Evolutionary conservation across 2,113 vertebrate species (phyloP), one percentile per base, ranked within the genome.

Genomic region (Dicentrarchus labrax): DNA sequence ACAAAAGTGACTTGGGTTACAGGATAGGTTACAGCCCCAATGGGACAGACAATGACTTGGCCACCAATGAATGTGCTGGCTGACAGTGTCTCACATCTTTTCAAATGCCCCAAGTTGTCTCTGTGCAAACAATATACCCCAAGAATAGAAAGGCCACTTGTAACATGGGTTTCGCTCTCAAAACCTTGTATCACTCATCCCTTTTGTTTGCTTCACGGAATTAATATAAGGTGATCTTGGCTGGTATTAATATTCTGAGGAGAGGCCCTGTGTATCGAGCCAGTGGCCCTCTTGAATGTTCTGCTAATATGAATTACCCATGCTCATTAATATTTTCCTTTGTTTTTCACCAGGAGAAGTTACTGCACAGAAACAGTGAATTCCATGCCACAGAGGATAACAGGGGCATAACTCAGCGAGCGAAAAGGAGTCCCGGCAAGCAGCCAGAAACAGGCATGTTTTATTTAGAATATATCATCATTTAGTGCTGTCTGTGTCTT

Each of bases 1-100:
- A 95, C 95, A 94, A 90, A 93, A 90, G 84, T 83, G 85, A 87
- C 82, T 94, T 89, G 77, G 78, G 87, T 95, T 94, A 94, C 95
- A 86, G 86, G 90, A 89, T 94, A 67, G 57, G 60, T 93, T 94
- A 89, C 91, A 86, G 87, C 82, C 87, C 84, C 88, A 70, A 30
- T 86, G 86, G 86, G 80, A 80, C 80, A 87, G 75, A 94, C 90
- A 93, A 94, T 93, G 88, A 90, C 87, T 91, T 91, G 86, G 87
- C 89, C 78, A 67, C 66, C 54, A 86, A 75, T 88, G 82, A 88
- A 90, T 89, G 76, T 79, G 74, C 74, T 84, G 47, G 84, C 87
- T 86, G 84, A 80, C 82, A 78, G 82, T 78, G 76, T 83, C 76
- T 88, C 82, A 36, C 78, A 77, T 79, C 68, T 86, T 91, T 89